Evolutionary conservation across 1,140 invertebrate species (phyloP).

Genomic region (Daktulosphaira vitifoliae): DNA sequence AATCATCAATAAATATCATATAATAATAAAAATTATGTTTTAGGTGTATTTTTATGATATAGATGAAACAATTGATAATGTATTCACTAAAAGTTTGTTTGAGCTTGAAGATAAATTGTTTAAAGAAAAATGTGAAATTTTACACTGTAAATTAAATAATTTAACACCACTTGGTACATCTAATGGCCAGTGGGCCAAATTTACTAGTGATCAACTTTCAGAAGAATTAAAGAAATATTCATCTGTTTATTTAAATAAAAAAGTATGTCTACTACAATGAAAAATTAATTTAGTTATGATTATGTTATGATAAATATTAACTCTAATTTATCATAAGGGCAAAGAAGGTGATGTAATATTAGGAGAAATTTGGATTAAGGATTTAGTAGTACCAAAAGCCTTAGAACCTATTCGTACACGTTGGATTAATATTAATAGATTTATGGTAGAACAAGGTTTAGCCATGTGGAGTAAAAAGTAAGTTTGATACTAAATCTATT

Average conservation of each 20-base stretch:
- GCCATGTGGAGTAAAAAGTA: neutral
- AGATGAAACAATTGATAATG: neutral
- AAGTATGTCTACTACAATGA: conserved; percentile 43
- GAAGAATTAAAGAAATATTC: conserved; percentile 31
- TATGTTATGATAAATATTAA: no score
- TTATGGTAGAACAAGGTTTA: conserved; percentile 34
- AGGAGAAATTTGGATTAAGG: conserved; percentile 14
- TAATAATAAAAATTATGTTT: no score
- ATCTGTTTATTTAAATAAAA: conserved; percentile 48
- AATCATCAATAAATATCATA: no score
- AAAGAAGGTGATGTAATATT: neutral
- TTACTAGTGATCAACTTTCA: conserved; percentile 4
- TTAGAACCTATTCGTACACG: conserved; percentile 43
- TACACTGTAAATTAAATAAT: neutral
- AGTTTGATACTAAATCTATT: no score
- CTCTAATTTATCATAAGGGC: neutral
- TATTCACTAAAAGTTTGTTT: neutral
- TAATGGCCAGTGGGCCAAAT: conserved; percentile 2
- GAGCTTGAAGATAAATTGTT: neutral
- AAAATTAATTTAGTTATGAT: no score
- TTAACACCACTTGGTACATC: neutral
- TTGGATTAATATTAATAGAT: conserved; percentile 48
- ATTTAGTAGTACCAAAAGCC: neutral
- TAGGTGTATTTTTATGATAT: conserved; percentile 7
- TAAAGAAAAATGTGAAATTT: neutral